Percentiles rank a stretch among this genome's conserved stretches.
Conservation (phyloP, 64 coral and sea anemone genomes). For the Montipora foliosa region DNA sequence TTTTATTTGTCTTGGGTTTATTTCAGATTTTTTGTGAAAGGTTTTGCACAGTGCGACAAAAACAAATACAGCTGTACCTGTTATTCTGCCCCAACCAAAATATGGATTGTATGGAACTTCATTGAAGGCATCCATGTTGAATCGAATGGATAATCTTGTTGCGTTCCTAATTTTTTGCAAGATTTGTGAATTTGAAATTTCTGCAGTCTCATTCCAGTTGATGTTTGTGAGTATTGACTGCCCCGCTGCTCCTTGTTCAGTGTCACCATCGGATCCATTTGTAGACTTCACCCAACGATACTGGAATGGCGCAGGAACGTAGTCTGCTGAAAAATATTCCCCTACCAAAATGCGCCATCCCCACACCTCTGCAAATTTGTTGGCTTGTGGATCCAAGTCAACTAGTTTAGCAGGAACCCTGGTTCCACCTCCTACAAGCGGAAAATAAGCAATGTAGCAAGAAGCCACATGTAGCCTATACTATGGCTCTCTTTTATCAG, state of each 20-base stretch:
- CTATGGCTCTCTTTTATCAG: background rate
- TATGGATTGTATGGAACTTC: background rate
- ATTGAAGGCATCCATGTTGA: slow-evolving; percentile 49
- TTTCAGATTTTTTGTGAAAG: too few species aligned
- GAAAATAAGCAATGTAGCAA: background rate
- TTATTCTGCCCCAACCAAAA: slow-evolving; percentile 48
- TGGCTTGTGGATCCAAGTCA: slow-evolving; percentile 28
- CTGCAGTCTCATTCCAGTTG: background rate
- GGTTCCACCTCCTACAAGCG: background rate
- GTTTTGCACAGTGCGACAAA: too few species aligned
- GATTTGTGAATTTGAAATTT: background rate
- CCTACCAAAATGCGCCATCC: slow-evolving; percentile 13
- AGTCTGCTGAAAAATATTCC: slow-evolving; percentile 31
- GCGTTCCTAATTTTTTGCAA: background rate
- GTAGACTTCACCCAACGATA: slow-evolving; percentile 3
- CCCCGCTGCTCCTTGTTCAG: background rate
- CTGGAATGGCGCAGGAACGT: background rate
- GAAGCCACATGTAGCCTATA: background rate
- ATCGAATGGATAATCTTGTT: slow-evolving; percentile 37
- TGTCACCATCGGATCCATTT: background rate
- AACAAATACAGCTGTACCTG: background rate
- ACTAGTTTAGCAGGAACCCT: slow-evolving; percentile 14
- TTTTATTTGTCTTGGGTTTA: too few species aligned
- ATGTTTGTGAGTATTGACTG: slow-evolving; percentile 31
- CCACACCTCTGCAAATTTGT: slow-evolving; percentile 14